These are phyloP conservation scores for Hipparchia semele DNA, from an alignment of 2,888 invertebrate genomes.

Conservation along the genomic window DNA sequence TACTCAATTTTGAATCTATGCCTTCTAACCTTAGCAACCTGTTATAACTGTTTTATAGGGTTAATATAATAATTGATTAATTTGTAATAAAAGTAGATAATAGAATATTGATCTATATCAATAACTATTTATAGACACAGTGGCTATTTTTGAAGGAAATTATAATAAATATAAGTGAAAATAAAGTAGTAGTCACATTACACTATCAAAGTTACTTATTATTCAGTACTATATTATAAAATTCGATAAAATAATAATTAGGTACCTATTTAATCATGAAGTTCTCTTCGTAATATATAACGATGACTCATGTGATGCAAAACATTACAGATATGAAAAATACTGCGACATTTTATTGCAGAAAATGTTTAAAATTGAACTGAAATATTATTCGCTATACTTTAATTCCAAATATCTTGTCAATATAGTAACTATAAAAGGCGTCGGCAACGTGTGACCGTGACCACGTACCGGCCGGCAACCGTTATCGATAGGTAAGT, in stretches of 20 bases:
- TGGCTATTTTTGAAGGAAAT: too few species aligned
- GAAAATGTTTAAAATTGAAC: not conserved
- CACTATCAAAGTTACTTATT: too few species aligned
- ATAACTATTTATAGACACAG: too few species aligned
- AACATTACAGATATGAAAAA: not conserved
- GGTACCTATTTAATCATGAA: not conserved
- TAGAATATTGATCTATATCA: too few species aligned
- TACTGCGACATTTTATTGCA: not conserved
- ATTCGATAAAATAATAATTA: not conserved
- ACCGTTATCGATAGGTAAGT: slow-evolving; percentile 17
- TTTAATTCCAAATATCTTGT: not conserved
- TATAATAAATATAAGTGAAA: too few species aligned
- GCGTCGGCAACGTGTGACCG: slow-evolving; percentile 45
- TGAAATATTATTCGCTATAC: not conserved
- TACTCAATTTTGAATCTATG: too few species aligned
- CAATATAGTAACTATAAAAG: slow-evolving; percentile 3
- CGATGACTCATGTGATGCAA: slow-evolving; percentile 11
- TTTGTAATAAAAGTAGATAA: too few species aligned
- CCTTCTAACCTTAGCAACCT: too few species aligned
- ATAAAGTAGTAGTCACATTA: too few species aligned
- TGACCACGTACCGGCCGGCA: slow-evolving; percentile 50
- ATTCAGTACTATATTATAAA: too few species aligned
- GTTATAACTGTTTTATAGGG: too few species aligned
- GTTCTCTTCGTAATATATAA: not conserved
- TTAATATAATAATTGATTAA: too few species aligned